phyloP scores from a whole-genome alignment of 1,140 invertebrate genomes.

The Bombyx mandarina region DNA sequence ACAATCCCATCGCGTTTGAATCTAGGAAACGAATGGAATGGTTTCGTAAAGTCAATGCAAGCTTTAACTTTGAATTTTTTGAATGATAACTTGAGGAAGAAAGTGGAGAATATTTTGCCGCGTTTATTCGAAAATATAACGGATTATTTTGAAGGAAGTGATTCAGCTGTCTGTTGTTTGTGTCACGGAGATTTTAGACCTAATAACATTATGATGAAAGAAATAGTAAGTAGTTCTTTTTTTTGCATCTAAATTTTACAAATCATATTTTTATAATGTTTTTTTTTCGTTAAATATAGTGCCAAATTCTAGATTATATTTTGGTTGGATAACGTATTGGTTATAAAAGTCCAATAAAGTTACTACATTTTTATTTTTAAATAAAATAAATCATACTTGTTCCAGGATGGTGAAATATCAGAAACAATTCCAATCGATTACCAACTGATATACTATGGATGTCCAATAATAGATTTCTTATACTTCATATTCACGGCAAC shows the following conservation, averaged over 20 bases:
- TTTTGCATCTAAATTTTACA: neutral
- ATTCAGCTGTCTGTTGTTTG: constrained; percentile 13
- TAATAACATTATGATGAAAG: constrained; percentile 27
- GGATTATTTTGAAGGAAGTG: constrained; percentile 20
- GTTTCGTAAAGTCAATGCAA: constrained; percentile 24
- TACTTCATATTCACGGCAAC: constrained; percentile 42
- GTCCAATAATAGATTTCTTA: constrained; percentile 40
- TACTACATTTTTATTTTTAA: neutral
- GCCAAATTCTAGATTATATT: no score
- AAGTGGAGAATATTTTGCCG: constrained; percentile 21
- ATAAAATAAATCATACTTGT: neutral
- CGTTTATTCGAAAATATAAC: constrained; percentile 24
- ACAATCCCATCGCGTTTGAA: constrained; percentile 24
- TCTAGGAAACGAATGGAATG: constrained; percentile 27
- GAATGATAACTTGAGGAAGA: constrained; percentile 21
- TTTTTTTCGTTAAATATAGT: no score
- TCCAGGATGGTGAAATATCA: constrained; percentile 29
- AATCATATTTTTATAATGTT: no score
- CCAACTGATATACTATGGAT: constrained; percentile 43
- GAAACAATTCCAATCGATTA: constrained; percentile 42
- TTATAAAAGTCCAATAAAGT: no score
- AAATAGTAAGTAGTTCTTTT: constrained; percentile 19
- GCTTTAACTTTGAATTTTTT: constrained; percentile 18
- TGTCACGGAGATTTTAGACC: constrained; percentile 33
- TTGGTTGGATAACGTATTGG: no score